Evolutionary conservation across 2,113 vertebrate genomes (phyloP).

Genomic region (Solea solea): DNA sequence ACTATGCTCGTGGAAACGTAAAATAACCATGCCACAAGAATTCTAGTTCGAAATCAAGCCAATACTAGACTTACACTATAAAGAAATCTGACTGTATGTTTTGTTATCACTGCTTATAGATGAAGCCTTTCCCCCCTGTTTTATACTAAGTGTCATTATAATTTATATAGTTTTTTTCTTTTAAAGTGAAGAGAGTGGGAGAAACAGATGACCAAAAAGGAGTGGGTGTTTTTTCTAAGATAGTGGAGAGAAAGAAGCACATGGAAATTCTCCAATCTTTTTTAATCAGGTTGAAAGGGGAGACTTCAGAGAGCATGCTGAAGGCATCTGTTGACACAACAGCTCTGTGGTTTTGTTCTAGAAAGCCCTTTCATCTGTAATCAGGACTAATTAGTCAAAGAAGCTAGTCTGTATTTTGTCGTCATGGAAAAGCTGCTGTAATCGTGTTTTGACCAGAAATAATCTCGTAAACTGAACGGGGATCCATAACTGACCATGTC

Average conservation of each 20-base stretch:
- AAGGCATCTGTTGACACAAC: conserved; percentile 76
- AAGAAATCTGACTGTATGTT: too few relatives aligned
- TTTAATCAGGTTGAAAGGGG: conserved; percentile 65
- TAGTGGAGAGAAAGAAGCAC: background rate
- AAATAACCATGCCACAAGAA: background rate
- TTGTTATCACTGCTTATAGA: too few relatives aligned
- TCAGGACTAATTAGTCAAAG: conserved; percentile 79
- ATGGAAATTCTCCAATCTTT: conserved; percentile 40
- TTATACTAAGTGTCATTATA: too few relatives aligned
- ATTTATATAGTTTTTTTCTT: too few relatives aligned
- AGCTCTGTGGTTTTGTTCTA: conserved; percentile 51
- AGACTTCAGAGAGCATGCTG: conserved; percentile 65
- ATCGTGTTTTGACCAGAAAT: conserved; percentile 67
- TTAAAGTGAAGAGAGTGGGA: background rate
- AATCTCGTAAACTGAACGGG: too few relatives aligned
- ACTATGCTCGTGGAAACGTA: too few relatives aligned
- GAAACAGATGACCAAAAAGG: background rate
- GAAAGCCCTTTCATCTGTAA: conserved; percentile 76
- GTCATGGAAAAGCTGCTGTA: conserved; percentile 55
- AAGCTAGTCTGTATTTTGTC: conserved; percentile 65
- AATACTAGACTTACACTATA: too few relatives aligned
- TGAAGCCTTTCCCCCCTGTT: too few relatives aligned
- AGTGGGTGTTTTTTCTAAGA: conserved; percentile 10
- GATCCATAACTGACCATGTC: conserved; percentile 62
- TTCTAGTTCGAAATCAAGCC: background rate